Base-by-base conservation (phyloP, 2,797 vertebrate genomes). In the Cynodonichthys magdalenae region DNA sequence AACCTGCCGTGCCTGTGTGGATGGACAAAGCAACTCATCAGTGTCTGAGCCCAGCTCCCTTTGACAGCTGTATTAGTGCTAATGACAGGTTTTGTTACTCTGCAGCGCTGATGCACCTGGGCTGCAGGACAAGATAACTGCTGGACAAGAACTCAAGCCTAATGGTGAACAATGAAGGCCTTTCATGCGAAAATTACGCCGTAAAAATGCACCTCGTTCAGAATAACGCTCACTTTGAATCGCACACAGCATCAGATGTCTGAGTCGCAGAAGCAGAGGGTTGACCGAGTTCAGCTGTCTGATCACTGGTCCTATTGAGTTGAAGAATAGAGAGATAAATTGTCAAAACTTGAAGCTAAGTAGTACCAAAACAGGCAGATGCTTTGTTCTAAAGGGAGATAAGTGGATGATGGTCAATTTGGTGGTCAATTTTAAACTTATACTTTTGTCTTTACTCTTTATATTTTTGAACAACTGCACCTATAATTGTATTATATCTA, bases 21-120 rank as follows among this genome's bases (percentile, higher is more conserved):
- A 76, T 65, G 65, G 69, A 60, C 42, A 42, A 54, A 70, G 28
- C 53, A 36, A 36, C 74, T 69, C 61, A 57, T 74, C 64, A 67
- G 60, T 60, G 62, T 44, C 81, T 28, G 53, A 71, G 72, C 63
- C 49, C 46, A 64, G 73, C 61, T 67, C 84, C 73, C 65, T 50
- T 15, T 91, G 90, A 92, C 90, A 89, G 89, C 85, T 91, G 39
- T 84, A 90, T 92, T 91, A 90, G 86, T 47, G 74, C 66, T 91
- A 91, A 92, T 92, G 80, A 89, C 85, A 88, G 85, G 79, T 71
- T 89, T 76, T 50, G 79, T 80, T 76, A 69, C 74, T 76, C 69
- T 36, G 74, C 62, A 77, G 69, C 77, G 77, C 64, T 62, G 62
- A 77, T 67, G 71, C 80, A 81, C 78, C 76, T 84, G 75, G 53